phyloP scores from a whole-genome alignment of 1,140 invertebrate species.

The Philaenus spumarius region DNA sequence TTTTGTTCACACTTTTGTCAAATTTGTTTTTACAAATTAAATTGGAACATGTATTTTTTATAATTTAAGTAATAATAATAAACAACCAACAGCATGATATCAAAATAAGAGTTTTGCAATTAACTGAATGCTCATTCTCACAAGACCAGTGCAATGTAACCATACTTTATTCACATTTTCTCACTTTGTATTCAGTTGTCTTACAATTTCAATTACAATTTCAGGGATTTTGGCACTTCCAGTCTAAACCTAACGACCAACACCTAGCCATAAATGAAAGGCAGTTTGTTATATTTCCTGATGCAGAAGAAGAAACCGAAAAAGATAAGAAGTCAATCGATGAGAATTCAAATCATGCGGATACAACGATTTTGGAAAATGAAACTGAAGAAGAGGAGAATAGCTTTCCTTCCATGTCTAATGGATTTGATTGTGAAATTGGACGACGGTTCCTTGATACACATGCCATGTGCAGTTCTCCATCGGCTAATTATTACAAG shows the following conservation, averaged over 20 bases:
- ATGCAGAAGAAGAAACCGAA: slow-evolving; percentile 33
- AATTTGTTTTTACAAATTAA: too few species aligned
- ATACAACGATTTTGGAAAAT: not conserved
- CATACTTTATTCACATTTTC: too few species aligned
- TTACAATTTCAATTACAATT: too few species aligned
- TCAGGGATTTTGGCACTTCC: slow-evolving; percentile 27
- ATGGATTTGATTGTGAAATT: slow-evolving; percentile 31
- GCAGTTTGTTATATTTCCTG: slow-evolving; percentile 43
- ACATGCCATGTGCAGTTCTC: slow-evolving; percentile 64
- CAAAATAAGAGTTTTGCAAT: too few species aligned
- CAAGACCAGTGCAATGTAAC: too few species aligned
- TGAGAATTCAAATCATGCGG: slow-evolving; percentile 24
- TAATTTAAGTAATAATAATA: too few species aligned
- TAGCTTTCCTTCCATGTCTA: slow-evolving; percentile 15
- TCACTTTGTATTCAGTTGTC: too few species aligned
- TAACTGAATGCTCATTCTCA: too few species aligned
- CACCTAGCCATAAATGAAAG: slow-evolving; percentile 31
- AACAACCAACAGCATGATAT: too few species aligned
- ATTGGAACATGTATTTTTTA: too few species aligned
- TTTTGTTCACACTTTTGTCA: too few species aligned
- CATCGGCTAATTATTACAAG: slow-evolving; percentile 73
- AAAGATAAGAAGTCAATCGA: slow-evolving; percentile 20
- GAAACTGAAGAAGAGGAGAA: slow-evolving; percentile 14
- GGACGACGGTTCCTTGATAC: slow-evolving; percentile 56
- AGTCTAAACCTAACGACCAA: not conserved